phyloP scores from a whole-genome alignment of 2,113 vertebrate species.

The Origma solitaria region DNA sequence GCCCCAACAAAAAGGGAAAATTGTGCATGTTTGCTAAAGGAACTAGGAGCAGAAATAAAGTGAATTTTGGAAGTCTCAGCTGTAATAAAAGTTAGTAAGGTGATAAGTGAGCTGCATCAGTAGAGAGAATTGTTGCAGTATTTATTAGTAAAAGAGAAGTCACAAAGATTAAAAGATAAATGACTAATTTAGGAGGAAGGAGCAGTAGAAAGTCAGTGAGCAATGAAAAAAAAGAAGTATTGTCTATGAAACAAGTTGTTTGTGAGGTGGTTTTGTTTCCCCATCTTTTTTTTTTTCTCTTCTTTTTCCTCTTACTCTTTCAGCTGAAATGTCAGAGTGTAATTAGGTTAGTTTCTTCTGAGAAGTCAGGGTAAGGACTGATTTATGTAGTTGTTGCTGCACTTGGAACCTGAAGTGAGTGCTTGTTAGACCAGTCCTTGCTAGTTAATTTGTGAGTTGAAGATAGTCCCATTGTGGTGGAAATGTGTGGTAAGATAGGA shows the following conservation, averaged over 20 bases:
- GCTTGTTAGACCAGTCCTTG: not conserved
- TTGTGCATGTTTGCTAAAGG: not conserved
- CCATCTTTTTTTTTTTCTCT: accelerated
- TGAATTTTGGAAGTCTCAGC: not conserved
- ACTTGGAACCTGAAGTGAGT: not conserved
- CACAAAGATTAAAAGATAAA: not conserved
- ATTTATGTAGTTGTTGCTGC: not conserved
- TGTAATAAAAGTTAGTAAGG: not conserved
- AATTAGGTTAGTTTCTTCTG: not conserved
- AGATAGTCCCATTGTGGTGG: not conserved
- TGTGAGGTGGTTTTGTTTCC: accelerated
- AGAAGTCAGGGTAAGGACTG: not conserved
- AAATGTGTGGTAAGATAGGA: too few species aligned
- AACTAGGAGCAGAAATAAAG: not conserved
- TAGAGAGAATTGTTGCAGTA: not conserved
- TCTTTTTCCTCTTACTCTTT: not conserved
- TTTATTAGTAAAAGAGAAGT: not conserved
- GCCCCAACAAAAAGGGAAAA: not conserved
- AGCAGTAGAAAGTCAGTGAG: not conserved
- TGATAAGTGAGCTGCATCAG: not conserved
- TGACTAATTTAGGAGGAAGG: not conserved
- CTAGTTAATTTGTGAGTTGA: not conserved
- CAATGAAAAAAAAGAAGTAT: not conserved
- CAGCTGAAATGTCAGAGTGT: not conserved
- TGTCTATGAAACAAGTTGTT: not conserved